Percentiles rank a stretch among this genome's conserved stretches.
These are phyloP conservation scores for Hedya salicella DNA, from an alignment of 2,888 invertebrate genomes.

Conservation along the genomic window DNA sequence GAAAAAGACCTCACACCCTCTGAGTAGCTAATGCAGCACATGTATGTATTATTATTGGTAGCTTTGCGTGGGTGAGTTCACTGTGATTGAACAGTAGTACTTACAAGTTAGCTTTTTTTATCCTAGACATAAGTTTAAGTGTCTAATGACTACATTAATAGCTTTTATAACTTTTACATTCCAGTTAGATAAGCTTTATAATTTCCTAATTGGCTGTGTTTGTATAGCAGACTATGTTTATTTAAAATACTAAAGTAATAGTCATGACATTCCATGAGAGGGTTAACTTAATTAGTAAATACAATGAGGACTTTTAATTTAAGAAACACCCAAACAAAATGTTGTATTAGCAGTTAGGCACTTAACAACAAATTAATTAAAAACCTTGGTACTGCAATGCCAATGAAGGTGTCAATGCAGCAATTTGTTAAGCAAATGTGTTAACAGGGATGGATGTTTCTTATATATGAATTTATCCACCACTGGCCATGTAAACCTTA, in stretches of 20 bases:
- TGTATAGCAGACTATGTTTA: conserved; percentile 45
- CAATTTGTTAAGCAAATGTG: conserved; percentile 10
- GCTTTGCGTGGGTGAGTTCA: conserved; percentile 71
- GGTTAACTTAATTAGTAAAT: conserved; percentile 2
- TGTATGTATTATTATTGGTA: conserved; percentile 48
- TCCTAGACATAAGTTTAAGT: conserved; percentile 67
- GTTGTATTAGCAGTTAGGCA: not conserved
- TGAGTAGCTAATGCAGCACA: conserved; percentile 75
- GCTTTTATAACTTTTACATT: conserved; percentile 72
- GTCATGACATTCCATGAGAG: conserved; percentile 31
- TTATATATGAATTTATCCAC: conserved; percentile 13
- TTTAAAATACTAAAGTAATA: conserved; percentile 17
- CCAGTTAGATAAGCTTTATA: conserved; percentile 67
- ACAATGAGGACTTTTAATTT: conserved; percentile 16
- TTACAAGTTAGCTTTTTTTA: conserved; percentile 80
- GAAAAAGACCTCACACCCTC: conserved; percentile 90
- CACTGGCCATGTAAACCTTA: conserved; percentile 28
- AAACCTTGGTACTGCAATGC: not conserved
- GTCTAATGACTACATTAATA: conserved; percentile 53
- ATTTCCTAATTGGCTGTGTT: conserved; percentile 73
- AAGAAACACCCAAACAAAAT: conserved; percentile 1
- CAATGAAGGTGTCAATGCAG: not conserved
- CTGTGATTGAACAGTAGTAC: conserved; percentile 80
- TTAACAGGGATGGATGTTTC: not conserved
- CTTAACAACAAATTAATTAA: too few species aligned